Conservation (phyloP, 2,888 invertebrate genomes). For the Callinectes sapidus region DNA sequence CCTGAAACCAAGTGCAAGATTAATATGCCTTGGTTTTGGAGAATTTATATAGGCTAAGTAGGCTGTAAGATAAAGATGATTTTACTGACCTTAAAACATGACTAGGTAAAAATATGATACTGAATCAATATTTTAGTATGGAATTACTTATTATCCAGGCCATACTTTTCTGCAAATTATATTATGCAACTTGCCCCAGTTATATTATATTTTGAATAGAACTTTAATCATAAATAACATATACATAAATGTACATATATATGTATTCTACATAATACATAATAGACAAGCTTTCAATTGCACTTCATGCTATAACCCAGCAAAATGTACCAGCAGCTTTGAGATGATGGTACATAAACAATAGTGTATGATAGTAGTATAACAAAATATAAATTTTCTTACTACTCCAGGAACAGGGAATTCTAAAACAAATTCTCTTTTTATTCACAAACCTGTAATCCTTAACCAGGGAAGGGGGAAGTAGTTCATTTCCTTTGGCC, state of each 20-base stretch:
- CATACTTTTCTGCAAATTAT: neutral
- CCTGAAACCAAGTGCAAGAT: neutral
- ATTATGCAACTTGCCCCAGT: neutral
- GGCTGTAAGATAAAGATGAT: neutral
- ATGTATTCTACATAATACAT: conserved; percentile 4
- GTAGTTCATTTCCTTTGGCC: neutral
- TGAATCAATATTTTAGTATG: neutral
- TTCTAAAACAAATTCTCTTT: conserved; percentile 34
- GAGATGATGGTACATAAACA: neutral
- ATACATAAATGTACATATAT: conserved; percentile 11
- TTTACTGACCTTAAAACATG: conserved; percentile 33
- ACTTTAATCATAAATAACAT: neutral
- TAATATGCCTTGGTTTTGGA: neutral
- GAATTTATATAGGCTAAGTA: neutral
- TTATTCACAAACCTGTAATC: conserved; percentile 11
- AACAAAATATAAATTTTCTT: conserved; percentile 29
- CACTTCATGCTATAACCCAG: conserved; percentile 1
- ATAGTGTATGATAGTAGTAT: conserved; percentile 24
- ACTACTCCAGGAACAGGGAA: conserved; percentile 27
- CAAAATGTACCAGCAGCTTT: neutral
- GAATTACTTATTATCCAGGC: neutral
- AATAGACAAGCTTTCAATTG: conserved; percentile 12
- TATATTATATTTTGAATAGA: neutral
- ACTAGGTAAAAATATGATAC: conserved; percentile 10
- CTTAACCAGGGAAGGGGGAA: neutral